Evolutionary conservation across 2,113 vertebrate genomes (phyloP).

Genomic region (Rhabdornis inornatus): DNA sequence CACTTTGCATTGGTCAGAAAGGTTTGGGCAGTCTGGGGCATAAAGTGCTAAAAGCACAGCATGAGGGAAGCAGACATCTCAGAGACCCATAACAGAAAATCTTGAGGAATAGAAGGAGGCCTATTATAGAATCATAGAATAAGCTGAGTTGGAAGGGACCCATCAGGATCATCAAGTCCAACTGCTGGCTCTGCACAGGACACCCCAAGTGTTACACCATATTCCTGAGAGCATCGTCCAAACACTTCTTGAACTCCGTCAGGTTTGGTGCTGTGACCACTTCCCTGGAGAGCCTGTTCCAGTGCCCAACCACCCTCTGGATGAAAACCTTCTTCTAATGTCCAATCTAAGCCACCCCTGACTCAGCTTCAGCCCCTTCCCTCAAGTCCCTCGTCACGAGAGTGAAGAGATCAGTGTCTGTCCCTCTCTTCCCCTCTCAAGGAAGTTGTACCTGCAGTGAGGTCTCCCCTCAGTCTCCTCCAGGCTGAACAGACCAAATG

Average conservation of each 20-base stretch:
- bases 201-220: background rate
- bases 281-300: background rate
- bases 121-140: background rate
- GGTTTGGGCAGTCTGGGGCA: background rate
- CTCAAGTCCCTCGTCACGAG: background rate
- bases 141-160: background rate
- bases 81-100: background rate
- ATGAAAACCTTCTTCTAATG: background rate
- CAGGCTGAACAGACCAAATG: background rate
- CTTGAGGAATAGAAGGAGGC: background rate
- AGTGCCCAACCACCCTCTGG: background rate
- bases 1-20: background rate
- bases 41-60: background rate
- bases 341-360: background rate
- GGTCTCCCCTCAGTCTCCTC: background rate
- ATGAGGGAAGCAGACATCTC: background rate
- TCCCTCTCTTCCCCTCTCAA: rapidly evolving
- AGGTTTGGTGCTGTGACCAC: background rate
- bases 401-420: background rate
- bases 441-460: background rate
- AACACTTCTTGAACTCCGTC: rapidly evolving
- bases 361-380: background rate
- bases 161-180: rapidly evolving
- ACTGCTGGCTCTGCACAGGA: background rate
- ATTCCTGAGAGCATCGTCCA: background rate